Evolutionary conservation across 2,113 vertebrate genomes (phyloP), one percentile per base, ranked within the genome.

Genomic region (Erpornis zantholeuca): DNA sequence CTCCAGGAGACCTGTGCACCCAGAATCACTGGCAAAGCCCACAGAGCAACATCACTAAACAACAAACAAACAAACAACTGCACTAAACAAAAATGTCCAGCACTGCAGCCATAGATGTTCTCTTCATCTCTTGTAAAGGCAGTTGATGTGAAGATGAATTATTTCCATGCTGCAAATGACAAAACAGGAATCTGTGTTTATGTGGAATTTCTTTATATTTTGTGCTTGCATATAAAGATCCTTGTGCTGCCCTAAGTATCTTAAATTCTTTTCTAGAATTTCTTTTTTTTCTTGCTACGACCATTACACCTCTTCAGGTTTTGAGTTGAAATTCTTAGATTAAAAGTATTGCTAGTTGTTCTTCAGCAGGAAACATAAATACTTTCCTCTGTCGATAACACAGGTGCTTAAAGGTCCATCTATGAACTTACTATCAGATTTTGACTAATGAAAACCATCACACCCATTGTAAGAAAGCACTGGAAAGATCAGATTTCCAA

Each of bases 1-100:
- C 81, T 95, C 56, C 83, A 73, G 83, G 79, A 95, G 89, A 97
- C 77, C 95, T 85, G 73, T 86, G 92, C 91, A 94, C 91, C 91
- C 90, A 91, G 44, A 96, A 79, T 16, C 94, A 88, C 70, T 64
- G 71, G 87, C 47, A 95, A 90, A 94, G 52, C 47, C 35, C n/a
- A 64, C 90, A 76, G 29, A 81, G 42, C 47, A 71, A 40, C 72
- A 35, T 78, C 54, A 59, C 45, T 75, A 52, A 73, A 36, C 53
- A 91, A 22, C 36, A 52, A 65, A 52, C 60, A 93, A 82, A 77
- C 7, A 79, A 52, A 47, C 71, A 60, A 17, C 1, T 18, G 35
- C 14, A 28, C 15, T 25, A 44, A 68, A 76, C 25, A 25, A 64
- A 93, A 90, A 88, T 13, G n/a, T 27, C 44, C 79, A 44, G 42